A percentile compares a stretch with the other conserved stretches of the same genome.
phyloP scores from a whole-genome alignment of 2,113 vertebrate species.

The Heptranchias perlo region DNA sequence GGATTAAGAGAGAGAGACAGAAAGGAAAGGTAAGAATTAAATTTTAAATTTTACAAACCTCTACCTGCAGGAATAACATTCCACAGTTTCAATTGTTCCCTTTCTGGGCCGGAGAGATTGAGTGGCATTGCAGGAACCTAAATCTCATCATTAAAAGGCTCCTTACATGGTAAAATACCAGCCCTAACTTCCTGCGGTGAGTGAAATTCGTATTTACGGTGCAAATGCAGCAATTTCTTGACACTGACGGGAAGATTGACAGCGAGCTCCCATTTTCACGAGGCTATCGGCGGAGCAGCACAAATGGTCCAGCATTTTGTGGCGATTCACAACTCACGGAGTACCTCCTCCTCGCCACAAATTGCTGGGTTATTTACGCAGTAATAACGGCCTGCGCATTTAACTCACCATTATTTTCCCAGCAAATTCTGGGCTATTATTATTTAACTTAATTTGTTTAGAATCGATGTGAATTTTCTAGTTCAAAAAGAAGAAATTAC shows the following conservation, averaged over 20 bases:
- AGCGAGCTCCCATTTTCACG: not conserved
- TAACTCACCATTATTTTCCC: not conserved
- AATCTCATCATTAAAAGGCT: no score
- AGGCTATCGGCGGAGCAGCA: not conserved
- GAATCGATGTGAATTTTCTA: not conserved
- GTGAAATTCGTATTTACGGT: not conserved
- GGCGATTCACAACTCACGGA: not conserved
- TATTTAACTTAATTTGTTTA: not conserved
- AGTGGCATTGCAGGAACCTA: not conserved
- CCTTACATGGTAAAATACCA: not conserved
- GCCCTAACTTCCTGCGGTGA: not conserved
- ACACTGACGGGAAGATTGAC: not conserved
- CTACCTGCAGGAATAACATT: not conserved
- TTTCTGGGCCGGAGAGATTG: no score
- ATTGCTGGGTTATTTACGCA: not conserved
- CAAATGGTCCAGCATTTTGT: not conserved
- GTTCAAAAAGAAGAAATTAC: not conserved
- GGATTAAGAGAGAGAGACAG: not conserved
- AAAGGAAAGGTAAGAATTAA: not conserved
- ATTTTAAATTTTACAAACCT: not conserved
- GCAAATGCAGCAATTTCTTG: not conserved
- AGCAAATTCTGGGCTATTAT: not conserved
- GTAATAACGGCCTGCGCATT: not conserved
- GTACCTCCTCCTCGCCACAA: no score
- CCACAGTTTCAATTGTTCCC: not conserved